Percentiles rank a stretch among this genome's conserved stretches.
phyloP scores from a whole-genome alignment of 2,797 vertebrate species.

The Luscinia megarhynchos region DNA sequence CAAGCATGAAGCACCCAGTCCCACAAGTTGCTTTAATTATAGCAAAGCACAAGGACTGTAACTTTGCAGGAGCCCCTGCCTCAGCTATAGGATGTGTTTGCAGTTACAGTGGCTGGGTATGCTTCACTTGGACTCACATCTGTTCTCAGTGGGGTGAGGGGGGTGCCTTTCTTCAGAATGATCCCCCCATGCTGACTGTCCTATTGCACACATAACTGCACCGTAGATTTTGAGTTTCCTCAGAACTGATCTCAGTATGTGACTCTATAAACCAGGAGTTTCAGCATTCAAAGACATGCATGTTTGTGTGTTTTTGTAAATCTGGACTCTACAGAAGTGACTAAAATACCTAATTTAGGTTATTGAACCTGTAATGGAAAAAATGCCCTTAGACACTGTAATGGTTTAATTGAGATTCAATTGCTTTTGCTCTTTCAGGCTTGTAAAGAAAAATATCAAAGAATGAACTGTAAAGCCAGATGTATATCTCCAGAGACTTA shows the following conservation, averaged over 20 bases:
- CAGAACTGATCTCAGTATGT: neutral
- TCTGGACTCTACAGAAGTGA: neutral
- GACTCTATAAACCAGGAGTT: neutral
- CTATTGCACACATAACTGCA: neutral
- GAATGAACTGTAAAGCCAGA: constrained; percentile 43
- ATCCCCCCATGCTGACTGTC: neutral
- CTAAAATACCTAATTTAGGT: neutral
- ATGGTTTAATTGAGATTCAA: neutral
- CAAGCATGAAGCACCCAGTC: neutral
- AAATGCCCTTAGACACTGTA: neutral
- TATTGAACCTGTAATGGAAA: constrained; percentile 19
- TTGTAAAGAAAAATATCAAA: constrained; percentile 32
- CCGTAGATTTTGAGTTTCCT: neutral
- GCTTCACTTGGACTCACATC: neutral
- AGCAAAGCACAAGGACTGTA: neutral
- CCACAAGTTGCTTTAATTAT: neutral
- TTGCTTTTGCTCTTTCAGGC: constrained; percentile 11
- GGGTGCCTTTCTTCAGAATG: neutral
- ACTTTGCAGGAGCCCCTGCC: neutral
- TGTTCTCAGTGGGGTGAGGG: neutral
- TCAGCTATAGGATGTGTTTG: neutral
- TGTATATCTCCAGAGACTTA: constrained; percentile 44
- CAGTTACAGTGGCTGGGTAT: neutral
- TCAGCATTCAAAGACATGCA: neutral
- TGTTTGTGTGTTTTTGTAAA: neutral